These are phyloP conservation scores for Caenorhabditis panamensis DNA, from an alignment of 2,888 invertebrate species.

Conservation along the genomic window DNA sequence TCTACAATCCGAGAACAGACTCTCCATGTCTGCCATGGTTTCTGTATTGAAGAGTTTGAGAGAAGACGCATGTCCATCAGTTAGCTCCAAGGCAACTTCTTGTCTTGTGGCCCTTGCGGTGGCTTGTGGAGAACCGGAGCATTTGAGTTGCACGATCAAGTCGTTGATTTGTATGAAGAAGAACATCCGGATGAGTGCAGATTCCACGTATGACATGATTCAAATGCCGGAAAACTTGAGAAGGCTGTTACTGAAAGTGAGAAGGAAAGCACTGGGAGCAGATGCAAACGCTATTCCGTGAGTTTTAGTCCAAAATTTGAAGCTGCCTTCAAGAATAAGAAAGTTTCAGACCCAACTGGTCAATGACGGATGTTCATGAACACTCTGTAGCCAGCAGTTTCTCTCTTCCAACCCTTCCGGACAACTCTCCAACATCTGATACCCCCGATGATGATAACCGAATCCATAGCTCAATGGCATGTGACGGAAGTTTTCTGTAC, in stretches of 20 bases:
- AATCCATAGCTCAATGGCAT: constrained; percentile 84
- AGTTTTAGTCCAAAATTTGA: constrained; percentile 24
- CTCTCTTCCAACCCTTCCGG: constrained; percentile 66
- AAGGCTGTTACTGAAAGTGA: constrained; percentile 71
- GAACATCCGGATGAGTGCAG: constrained; percentile 56
- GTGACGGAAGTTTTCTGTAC: constrained; percentile 86
- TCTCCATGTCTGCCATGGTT: constrained; percentile 88
- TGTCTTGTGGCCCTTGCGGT: constrained; percentile 93
- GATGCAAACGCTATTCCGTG: constrained; percentile 16
- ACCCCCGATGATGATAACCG: constrained; percentile 72
- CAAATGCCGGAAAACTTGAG: constrained; percentile 76
- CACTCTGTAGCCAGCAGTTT: constrained; percentile 64
- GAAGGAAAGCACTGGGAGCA: constrained; percentile 62
- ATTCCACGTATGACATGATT: constrained; percentile 67
- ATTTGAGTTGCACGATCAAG: constrained; percentile 70
- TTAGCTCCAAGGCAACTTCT: constrained; percentile 92
- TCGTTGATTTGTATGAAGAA: constrained; percentile 62
- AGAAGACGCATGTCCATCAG: constrained; percentile 73
- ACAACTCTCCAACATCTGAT: constrained; percentile 64
- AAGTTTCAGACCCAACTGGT: constrained; percentile 67
- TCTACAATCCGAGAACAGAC: constrained; percentile 88
- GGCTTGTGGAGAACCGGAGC: constrained; percentile 88
- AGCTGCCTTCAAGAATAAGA: too few species aligned
- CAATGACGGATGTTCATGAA: constrained; percentile 57
- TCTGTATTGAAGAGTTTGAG: constrained; percentile 86